phyloP scores from a whole-genome alignment of 2,797 vertebrate species.

The Valencia hispanica region DNA sequence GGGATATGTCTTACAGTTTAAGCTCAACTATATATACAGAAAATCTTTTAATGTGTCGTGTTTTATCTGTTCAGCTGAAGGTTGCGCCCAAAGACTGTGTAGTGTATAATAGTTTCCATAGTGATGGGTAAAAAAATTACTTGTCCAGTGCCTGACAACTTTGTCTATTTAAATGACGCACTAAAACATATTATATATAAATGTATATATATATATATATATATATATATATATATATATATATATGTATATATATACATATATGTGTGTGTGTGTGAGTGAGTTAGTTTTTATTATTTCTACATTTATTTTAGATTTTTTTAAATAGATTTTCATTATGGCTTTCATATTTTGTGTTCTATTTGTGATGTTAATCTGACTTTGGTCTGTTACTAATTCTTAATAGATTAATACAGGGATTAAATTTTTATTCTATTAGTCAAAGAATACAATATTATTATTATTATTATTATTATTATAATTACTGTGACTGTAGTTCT shows the following conservation, averaged over 20 bases:
- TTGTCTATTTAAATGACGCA: not conserved
- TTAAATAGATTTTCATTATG: no score
- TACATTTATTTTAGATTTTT: no score
- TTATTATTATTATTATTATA: not conserved
- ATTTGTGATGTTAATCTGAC: no score
- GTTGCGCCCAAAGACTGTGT: not conserved
- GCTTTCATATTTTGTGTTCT: no score
- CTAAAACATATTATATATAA: not conserved
- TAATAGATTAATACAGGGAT: not conserved
- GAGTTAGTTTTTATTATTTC: no score
- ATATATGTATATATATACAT: no score
- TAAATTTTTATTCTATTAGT: not conserved
- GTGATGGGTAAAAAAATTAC: conserved; percentile 46
- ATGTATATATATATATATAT: no score
- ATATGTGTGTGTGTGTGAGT: no score
- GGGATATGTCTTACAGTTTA: conserved; percentile 41
- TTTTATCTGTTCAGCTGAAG: not conserved
- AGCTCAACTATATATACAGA: not conserved
- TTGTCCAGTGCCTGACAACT: not conserved
- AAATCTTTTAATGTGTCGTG: not conserved
- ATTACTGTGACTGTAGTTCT: not conserved
- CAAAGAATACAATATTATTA: not conserved
- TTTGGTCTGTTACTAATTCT: not conserved
- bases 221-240: no score
- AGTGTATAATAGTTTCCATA: conserved; percentile 50